Conservation (phyloP, 2,888 invertebrate species). For the Criorhina ranunculi region DNA sequence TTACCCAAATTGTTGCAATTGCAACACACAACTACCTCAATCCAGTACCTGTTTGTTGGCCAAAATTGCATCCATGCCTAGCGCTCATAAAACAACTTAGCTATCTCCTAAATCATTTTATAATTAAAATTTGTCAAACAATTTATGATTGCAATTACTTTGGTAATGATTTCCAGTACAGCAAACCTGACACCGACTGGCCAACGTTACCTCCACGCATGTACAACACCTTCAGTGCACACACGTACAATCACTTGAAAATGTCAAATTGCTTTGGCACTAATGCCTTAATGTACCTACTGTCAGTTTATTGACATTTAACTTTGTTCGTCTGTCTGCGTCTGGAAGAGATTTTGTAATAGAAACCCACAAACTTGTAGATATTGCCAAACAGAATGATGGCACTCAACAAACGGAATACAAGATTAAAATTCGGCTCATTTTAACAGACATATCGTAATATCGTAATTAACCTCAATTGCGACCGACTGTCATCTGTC, state of each 20-base stretch:
- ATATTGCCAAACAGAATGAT: conserved; percentile 23
- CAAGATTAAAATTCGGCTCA: not conserved
- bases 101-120: conserved; percentile 56
- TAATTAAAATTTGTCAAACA: conserved; percentile 72
- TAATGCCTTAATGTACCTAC: conserved; percentile 35
- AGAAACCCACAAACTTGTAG: conserved; percentile 1
- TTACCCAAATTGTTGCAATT: too few species aligned
- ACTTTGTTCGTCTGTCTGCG: conserved; percentile 16
- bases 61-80: conserved; percentile 17
- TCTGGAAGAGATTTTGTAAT: conserved; percentile 46
- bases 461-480: conserved; percentile 45
- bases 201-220: not conserved
- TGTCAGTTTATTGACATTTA: conserved; percentile 60
- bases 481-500: conserved; percentile 25
- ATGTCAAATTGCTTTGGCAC: conserved; percentile 52
- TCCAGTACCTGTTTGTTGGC: not conserved
- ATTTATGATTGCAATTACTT: conserved; percentile 62
- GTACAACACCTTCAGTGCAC: not conserved
- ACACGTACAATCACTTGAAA: conserved; percentile 20
- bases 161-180: conserved; percentile 51
- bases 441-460: conserved; percentile 31
- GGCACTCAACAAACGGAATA: conserved; percentile 1
- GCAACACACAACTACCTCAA: too few species aligned
- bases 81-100: not conserved
- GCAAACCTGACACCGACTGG: conserved; percentile 1